Conservation (phyloP, 2,113 vertebrate species). For the Hymenochirus boettgeri region DNA sequence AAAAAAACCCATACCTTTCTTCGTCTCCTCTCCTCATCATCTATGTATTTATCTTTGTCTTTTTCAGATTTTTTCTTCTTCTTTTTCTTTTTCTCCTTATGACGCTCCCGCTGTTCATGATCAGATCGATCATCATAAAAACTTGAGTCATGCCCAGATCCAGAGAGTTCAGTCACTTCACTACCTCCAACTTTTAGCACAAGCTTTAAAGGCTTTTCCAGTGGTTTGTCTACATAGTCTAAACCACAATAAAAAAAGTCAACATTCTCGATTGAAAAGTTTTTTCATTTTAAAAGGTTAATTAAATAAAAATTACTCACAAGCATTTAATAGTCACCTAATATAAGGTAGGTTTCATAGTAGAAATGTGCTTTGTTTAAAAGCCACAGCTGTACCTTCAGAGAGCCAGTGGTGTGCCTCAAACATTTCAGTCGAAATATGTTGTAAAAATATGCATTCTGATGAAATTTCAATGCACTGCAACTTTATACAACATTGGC, state of each 20-base stretch:
- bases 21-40: constrained; percentile 86
- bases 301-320: no score
- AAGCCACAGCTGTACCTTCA: no score
- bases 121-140: constrained; percentile 94
- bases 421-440: no score
- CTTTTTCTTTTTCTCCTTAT: constrained; percentile 95
- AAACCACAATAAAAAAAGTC: constrained; percentile 2
- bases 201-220: constrained; percentile 91
- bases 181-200: constrained; percentile 95
- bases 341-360: no score
- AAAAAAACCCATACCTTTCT: constrained; percentile 71
- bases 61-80: constrained; percentile 97
- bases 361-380: no score
- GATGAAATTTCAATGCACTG: no score
- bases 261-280: no score
- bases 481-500: no score
- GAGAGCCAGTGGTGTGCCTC: no score
- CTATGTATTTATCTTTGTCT: constrained; percentile 86
- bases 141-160: constrained; percentile 93
- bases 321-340: no score
- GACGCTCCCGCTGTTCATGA: constrained; percentile 81
- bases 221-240: constrained; percentile 86
- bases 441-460: no score
- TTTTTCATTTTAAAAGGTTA: no score
- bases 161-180: constrained; percentile 91